phyloP scores from a whole-genome alignment of 1,140 invertebrate species.

The Brachionus rotundiformis region DNA sequence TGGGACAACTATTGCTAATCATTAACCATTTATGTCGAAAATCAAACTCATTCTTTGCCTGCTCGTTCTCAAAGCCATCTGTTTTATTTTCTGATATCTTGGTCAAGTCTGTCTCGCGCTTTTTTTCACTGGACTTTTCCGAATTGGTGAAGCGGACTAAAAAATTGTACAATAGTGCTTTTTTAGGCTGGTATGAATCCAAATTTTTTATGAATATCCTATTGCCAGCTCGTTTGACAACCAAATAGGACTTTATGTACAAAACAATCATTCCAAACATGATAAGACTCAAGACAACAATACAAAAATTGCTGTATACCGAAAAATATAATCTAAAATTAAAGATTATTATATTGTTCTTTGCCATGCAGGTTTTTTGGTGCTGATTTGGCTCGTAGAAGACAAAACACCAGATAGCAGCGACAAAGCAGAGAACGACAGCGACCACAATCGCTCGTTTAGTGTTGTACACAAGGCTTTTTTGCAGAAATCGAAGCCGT shows the following conservation, averaged over 20 bases:
- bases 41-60: neutral
- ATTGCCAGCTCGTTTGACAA: neutral
- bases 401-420: slow-evolving; percentile 37
- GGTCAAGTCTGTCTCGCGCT: neutral
- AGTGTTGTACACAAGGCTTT: slow-evolving; percentile 24
- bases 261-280: slow-evolving; percentile 11
- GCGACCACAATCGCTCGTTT: slow-evolving; percentile 13
- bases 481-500: slow-evolving; percentile 24
- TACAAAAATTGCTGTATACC: neutral
- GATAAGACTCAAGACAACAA: neutral
- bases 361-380: neutral
- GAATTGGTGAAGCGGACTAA: slow-evolving; percentile 5
- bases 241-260: slow-evolving; percentile 26
- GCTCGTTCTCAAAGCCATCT: neutral
- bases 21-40: neutral
- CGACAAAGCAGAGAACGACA: neutral
- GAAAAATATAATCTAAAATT: neutral
- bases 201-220: slow-evolving; percentile 43
- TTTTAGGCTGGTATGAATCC: slow-evolving; percentile 23
- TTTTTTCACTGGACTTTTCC: neutral
- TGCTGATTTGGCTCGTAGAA: neutral
- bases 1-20: neutral
- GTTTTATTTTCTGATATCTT: neutral
- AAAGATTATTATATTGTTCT: neutral
- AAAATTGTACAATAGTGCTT: neutral